Evolutionary conservation across 1,140 invertebrate species (phyloP).

Genomic region (Melipona quadrifasciata): DNA sequence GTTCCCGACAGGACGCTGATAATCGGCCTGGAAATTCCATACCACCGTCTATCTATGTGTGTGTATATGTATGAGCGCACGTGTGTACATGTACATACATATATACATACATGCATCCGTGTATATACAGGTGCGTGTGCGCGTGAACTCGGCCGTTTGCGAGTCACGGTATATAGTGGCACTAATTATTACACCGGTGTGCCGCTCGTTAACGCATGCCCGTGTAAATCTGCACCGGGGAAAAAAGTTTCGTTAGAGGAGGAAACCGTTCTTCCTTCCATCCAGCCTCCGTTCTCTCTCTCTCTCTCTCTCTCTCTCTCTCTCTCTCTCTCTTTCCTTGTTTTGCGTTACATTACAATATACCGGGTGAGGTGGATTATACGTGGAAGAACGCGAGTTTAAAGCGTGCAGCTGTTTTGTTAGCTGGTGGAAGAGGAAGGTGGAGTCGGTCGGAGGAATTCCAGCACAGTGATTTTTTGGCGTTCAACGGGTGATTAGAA

Average conservation of each 20-base stretch:
- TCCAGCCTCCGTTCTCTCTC: background rate
- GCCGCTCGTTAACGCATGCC: slow-evolving; percentile 68
- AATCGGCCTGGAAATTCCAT: slow-evolving; percentile 54
- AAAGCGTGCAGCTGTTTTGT: background rate
- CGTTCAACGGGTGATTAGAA: too few species aligned
- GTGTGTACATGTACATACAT: background rate
- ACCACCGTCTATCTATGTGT: background rate
- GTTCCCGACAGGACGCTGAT: slow-evolving; percentile 55
- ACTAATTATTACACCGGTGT: slow-evolving; percentile 65
- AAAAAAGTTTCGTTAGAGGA: slow-evolving; percentile 40
- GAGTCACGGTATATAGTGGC: slow-evolving; percentile 44
- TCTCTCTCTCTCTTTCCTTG: background rate
- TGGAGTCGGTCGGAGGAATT: background rate
- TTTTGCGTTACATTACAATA: slow-evolving; percentile 23
- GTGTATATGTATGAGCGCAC: background rate
- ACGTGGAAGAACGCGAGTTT: background rate
- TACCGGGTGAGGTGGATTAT: slow-evolving; percentile 26
- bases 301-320: background rate
- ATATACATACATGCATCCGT: background rate
- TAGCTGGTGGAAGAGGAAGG: background rate
- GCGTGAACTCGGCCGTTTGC: slow-evolving; percentile 17
- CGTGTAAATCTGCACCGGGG: slow-evolving; percentile 48
- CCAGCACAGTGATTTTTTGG: background rate
- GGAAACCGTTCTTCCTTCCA: slow-evolving; percentile 1
- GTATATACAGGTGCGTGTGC: background rate